Base-by-base conservation (phyloP, 2,888 invertebrate genomes). In the Diarsia dahlii region DNA sequence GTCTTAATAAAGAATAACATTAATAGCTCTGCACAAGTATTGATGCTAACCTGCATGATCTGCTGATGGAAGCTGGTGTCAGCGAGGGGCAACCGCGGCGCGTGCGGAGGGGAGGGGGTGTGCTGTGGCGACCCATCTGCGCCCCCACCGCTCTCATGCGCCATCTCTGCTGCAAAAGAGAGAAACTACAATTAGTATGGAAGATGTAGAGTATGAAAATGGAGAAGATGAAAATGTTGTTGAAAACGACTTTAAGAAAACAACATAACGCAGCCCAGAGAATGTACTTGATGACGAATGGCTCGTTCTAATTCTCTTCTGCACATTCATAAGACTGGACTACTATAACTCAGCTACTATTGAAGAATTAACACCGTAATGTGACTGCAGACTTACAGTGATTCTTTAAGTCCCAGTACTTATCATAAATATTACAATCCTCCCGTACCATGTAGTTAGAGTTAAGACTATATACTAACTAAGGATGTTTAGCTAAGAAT, bases 31-130 rank as follows among this genome's bases (percentile, higher is more conserved):
- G 9, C 15, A 58, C 46, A 63, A 15, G 5, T 52, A 39, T 15
- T 34, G 54, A 34, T 70, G 77, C 82, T 94, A 92, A 97, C 97
- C 97, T 97, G 97, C 95, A 97, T 95, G 91, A 98, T 97, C 94
- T 97, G 97, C 87, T 97, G 97, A 89, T 98, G 97, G 91, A 97
- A 97, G 91, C 97, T 97, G 92, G 97, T 96, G 89, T 97, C 97
- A 82, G 97, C 97, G 80, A 96, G 93, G 82, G 96, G 95, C 82
- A 97, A 93, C 78, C 97, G 97, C 86, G 97, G 96, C 88, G 96
- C 94, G 91, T 95, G 95, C 87, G 95, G 95, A 78, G 95, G 97
- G 88, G 95, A 97, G 89, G 94, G 97, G 90, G 94, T 96, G 93
- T 92, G 97, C 93, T 94, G 96, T 82, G 94, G 97, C 74, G 95